phyloP scores from a whole-genome alignment of 2,113 vertebrate genomes.

The Rhinopithecus roxellana region DNA sequence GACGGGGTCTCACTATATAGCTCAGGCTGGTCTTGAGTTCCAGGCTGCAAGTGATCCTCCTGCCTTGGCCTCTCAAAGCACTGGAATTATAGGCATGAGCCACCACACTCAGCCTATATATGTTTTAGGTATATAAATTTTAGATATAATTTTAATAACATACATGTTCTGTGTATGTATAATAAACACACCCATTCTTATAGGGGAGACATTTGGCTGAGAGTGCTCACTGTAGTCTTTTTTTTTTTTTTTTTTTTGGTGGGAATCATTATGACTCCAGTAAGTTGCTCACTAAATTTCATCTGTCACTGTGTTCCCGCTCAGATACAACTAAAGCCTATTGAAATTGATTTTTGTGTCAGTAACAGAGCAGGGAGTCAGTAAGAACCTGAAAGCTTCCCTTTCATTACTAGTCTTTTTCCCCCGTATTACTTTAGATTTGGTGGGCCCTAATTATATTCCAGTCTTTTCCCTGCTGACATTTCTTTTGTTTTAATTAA shows the following conservation, averaged over 20 bases:
- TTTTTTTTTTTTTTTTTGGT: neutral
- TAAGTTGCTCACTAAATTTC: slow-evolving; percentile 62
- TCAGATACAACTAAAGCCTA: slow-evolving; percentile 66
- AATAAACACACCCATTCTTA: neutral
- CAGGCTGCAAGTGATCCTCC: too few relatives aligned
- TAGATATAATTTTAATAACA: neutral
- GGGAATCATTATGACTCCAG: slow-evolving; percentile 50
- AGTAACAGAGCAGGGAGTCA: slow-evolving; percentile 11
- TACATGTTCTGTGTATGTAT: neutral
- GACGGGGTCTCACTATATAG: too few relatives aligned
- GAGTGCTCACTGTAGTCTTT: neutral
- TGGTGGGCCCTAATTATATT: slow-evolving; percentile 19
- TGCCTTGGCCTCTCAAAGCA: too few relatives aligned
- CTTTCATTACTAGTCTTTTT: slow-evolving; percentile 16
- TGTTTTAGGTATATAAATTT: neutral
- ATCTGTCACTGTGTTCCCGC: slow-evolving; percentile 58
- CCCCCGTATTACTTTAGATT: neutral
- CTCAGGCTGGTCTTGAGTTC: too few relatives aligned
- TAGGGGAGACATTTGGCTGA: neutral
- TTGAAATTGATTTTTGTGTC: slow-evolving; percentile 71
- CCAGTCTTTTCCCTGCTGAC: neutral
- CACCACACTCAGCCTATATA: neutral
- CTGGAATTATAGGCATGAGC: too few relatives aligned
- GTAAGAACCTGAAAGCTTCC: slow-evolving; percentile 34
- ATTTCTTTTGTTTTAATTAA: slow-evolving; percentile 78